Evolutionary conservation across 2,888 invertebrate genomes (phyloP).

Genomic region (Cephus pygmeus): DNA sequence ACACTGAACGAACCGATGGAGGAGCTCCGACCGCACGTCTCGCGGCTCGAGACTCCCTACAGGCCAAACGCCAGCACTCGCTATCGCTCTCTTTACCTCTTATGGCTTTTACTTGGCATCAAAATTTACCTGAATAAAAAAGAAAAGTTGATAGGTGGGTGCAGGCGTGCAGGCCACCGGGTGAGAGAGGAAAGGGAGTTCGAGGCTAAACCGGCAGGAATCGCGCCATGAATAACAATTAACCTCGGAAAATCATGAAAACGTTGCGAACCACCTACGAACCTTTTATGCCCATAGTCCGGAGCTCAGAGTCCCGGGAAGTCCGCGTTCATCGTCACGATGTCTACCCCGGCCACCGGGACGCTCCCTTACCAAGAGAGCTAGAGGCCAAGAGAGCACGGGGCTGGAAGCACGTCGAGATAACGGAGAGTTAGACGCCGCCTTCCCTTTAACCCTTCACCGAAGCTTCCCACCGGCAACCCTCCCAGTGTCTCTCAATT

Average conservation of each 20-base stretch:
- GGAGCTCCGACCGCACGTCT: too few relatives aligned
- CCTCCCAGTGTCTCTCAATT: conserved; percentile 24
- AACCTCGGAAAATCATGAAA: conserved; percentile 64
- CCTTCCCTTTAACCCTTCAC: conserved; percentile 59
- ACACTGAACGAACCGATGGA: too few relatives aligned
- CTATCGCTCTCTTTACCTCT: too few relatives aligned
- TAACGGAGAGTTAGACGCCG: conserved; percentile 63
- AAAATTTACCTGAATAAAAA: too few relatives aligned
- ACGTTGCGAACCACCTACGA: conserved; percentile 51
- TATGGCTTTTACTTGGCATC: too few relatives aligned
- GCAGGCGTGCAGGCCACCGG: conserved; percentile 2
- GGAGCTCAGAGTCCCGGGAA: not conserved
- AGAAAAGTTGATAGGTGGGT: too few relatives aligned
- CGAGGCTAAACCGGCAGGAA: conserved; percentile 56
- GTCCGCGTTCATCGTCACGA: not conserved
- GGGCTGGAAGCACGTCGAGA: conserved; percentile 58
- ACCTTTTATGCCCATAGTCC: conserved; percentile 44
- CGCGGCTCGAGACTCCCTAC: too few relatives aligned
- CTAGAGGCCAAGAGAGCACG: too few relatives aligned
- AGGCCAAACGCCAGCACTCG: too few relatives aligned
- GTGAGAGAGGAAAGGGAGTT: conserved; percentile 37
- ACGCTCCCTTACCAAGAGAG: not conserved
- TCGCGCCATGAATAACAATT: conserved; percentile 65
- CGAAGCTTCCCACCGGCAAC: conserved; percentile 31
- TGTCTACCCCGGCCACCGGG: not conserved